phyloP scores from a whole-genome alignment of 2,113 vertebrate species.

The Neogobius melanostomus region DNA sequence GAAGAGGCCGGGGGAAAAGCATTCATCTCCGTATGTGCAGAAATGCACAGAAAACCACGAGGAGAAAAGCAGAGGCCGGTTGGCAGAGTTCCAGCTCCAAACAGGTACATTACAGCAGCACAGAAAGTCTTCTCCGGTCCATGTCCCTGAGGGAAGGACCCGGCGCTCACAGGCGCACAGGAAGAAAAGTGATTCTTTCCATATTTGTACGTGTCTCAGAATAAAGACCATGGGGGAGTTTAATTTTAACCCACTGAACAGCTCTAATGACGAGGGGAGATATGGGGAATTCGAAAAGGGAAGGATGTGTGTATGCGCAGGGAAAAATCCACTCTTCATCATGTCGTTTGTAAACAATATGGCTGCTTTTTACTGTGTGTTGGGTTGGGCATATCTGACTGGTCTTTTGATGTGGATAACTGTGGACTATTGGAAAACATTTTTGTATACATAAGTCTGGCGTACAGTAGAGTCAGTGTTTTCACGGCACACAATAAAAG shows the following conservation, averaged over 20 bases:
- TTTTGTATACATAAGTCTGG: too few relatives aligned
- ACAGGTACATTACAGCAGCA: not conserved
- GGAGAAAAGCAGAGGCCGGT: not conserved
- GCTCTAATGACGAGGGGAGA: not conserved
- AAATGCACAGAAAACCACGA: not conserved
- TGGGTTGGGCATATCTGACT: not conserved
- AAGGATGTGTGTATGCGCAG: not conserved
- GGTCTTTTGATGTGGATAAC: too few relatives aligned
- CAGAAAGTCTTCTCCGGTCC: slow-evolving; percentile 9
- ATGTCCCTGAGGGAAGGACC: slow-evolving; percentile 12
- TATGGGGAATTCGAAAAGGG: not conserved
- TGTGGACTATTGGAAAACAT: too few relatives aligned
- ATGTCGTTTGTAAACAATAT: not conserved
- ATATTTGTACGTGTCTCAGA: not conserved
- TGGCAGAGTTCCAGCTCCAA: not conserved
- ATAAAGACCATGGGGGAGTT: not conserved
- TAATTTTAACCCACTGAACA: slow-evolving; percentile 1
- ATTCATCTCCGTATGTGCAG: not conserved
- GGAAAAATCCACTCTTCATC: not conserved
- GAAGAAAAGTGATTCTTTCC: slow-evolving; percentile 5
- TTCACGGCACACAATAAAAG: too few relatives aligned
- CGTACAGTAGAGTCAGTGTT: too few relatives aligned
- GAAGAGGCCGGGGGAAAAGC: too few relatives aligned
- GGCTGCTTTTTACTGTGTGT: not conserved
- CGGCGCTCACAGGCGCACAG: not conserved